Conservation (phyloP, 2,888 invertebrate species). For the Branchellion lobata region DNA sequence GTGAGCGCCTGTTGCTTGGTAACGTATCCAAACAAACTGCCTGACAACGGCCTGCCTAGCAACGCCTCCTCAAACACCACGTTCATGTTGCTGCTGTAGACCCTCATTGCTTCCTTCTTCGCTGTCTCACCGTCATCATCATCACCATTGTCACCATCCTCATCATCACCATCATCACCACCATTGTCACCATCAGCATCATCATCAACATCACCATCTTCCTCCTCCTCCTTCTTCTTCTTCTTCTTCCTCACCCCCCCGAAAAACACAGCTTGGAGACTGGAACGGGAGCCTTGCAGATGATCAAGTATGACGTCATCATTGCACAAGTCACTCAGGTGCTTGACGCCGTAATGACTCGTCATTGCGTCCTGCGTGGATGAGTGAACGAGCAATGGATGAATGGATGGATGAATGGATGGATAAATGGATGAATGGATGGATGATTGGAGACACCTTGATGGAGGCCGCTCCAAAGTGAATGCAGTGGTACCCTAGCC, state of each 20-base stretch:
- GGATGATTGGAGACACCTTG: not conserved
- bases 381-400: no score
- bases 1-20: constrained; percentile 57
- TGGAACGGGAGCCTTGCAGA: no score
- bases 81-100: not conserved
- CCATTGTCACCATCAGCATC: not conserved
- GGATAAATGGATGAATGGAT: no score
- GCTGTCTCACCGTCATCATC: not conserved
- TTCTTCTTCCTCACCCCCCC: no score
- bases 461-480: not conserved
- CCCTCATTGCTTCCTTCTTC: not conserved
- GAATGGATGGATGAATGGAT: no score
- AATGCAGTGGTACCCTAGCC: not conserved
- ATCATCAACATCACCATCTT: not conserved
- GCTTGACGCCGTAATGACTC: not conserved
- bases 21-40: constrained; percentile 57
- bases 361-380: not conserved
- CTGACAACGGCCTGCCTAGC: constrained; percentile 33
- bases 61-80: not conserved
- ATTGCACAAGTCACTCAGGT: not conserved
- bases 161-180: not conserved
- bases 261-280: no score
- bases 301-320: not conserved
- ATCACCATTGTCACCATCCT: not conserved
- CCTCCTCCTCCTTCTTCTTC: no score